Base-by-base conservation (phyloP, 2,888 invertebrate genomes). In the Schrankia costaestrigalis region DNA sequence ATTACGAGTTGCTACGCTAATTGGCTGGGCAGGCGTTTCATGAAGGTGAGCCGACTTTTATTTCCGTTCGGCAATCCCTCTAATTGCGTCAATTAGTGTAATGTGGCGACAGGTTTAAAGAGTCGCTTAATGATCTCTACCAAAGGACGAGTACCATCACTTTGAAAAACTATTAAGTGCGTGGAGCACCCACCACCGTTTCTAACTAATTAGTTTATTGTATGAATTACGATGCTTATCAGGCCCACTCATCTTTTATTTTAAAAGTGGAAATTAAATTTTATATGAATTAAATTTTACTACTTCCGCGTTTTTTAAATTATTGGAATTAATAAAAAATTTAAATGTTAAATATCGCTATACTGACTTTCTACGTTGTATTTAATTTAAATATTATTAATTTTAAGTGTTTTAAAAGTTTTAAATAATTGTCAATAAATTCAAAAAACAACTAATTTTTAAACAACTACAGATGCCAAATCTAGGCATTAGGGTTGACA, bases 61-160 rank as follows among this genome's bases (percentile, higher is more conserved):
- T 87, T 87, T 87, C 84, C 85, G 85, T 86, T 84, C 83, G 77
- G 82, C 82, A 85, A 86, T 87, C 83, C 83, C 84, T 84, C 85
- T 87, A 86, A 86, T 85, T 86, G 84, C 80, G 74, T 83, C 86
- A 85, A 87, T 87, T 87, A 86, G 86, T 82, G 83, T 86, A 86
- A 85, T 87, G 83, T 79, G 82, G 80, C 83, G 84, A 85, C 87
- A 85, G 82, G 75, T 83, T 81, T 81, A 79, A 79, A 78, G 80
- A 82, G 78, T 68, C 74, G 73, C 78, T 78, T 86, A 83, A 85
- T 83, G 82, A 82, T 85, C 78, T 78, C 72, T 57, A 66, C 62
- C 56, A 63, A 59, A 54, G 64, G 45, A 56, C 55, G 61, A 57
- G 60, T 56, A 53, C n/a, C n/a, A n/a, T n/a, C 59, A 62, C 66